Percentiles rank a stretch among this genome's conserved stretches.
These are phyloP conservation scores for Notiomystis cincta DNA, from an alignment of 2,113 vertebrate genomes.

Conservation along the genomic window DNA sequence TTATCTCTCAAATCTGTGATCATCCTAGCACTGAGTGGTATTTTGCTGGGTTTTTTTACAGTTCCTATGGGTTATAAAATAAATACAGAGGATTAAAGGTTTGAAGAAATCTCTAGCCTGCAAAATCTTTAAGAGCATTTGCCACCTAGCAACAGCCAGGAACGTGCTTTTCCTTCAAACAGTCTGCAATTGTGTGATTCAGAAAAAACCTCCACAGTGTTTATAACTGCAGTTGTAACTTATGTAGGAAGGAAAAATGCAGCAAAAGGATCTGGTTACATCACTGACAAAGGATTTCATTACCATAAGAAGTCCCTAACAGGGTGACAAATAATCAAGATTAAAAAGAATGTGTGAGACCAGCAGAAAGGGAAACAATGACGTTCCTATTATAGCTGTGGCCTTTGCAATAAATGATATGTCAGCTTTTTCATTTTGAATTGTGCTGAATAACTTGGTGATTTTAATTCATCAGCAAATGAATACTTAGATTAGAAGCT, in stretches of 20 bases:
- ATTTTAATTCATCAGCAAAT: constrained; percentile 61
- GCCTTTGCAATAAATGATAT: constrained; percentile 59
- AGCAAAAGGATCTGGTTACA: constrained; percentile 24
- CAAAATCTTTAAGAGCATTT: constrained; percentile 65
- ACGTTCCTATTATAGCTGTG: constrained; percentile 42
- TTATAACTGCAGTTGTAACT: constrained; percentile 36
- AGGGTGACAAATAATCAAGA: constrained; percentile 57
- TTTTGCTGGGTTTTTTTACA: not conserved
- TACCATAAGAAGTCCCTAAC: constrained; percentile 57
- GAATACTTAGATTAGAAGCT: constrained; percentile 59
- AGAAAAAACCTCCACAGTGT: constrained; percentile 46
- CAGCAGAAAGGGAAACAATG: constrained; percentile 67
- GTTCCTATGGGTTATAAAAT: not conserved
- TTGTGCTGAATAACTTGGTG: constrained; percentile 61
- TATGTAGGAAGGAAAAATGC: constrained; percentile 51
- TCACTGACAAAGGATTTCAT: constrained; percentile 55
- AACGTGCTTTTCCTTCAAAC: constrained; percentile 39
- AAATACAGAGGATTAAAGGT: constrained; percentile 23
- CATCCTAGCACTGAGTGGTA: not conserved
- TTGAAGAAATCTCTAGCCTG: constrained; percentile 33
- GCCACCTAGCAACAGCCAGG: constrained; percentile 61
- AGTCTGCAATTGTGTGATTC: constrained; percentile 62
- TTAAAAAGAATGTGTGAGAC: constrained; percentile 65
- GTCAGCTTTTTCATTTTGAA: constrained; percentile 63
- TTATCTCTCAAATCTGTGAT: not conserved